A percentile compares a stretch with the other conserved stretches of the same genome.
These are phyloP conservation scores for Apis cerana DNA, from an alignment of 1,140 invertebrate genomes.

Conservation along the genomic window DNA sequence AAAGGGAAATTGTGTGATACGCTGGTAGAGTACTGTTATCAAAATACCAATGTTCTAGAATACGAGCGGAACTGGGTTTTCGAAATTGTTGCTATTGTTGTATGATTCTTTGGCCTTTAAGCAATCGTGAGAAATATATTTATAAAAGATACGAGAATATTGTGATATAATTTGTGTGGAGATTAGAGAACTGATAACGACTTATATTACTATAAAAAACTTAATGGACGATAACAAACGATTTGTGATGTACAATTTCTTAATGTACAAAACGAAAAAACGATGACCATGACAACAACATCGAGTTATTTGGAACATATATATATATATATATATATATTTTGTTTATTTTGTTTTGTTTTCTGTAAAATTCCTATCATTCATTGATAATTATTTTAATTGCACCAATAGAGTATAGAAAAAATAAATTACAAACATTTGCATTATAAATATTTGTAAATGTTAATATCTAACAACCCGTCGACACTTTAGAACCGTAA, in stretches of 20 bases:
- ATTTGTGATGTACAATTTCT: constrained; percentile 14
- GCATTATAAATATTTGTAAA: background rate
- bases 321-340: background rate
- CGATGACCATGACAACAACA: too few species aligned
- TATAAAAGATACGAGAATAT: background rate
- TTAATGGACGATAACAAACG: constrained; percentile 44
- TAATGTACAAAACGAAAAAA: background rate
- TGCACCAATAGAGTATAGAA: background rate
- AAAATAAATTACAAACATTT: background rate
- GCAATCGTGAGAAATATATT: background rate
- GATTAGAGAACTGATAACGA: constrained; percentile 44
- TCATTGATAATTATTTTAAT: background rate
- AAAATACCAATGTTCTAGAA: background rate
- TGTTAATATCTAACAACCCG: background rate
- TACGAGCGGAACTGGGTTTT: background rate
- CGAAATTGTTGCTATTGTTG: background rate
- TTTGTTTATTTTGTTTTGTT: background rate
- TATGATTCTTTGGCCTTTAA: background rate
- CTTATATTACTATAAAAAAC: constrained; percentile 30
- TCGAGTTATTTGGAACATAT: too few species aligned
- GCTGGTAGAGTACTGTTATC: background rate
- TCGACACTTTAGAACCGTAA: background rate
- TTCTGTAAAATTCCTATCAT: background rate
- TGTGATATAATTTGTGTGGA: constrained; percentile 1
- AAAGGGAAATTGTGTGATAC: background rate